These are phyloP conservation scores for Nilaparvata lugens DNA, from an alignment of 1,140 invertebrate genomes.

Conservation along the genomic window DNA sequence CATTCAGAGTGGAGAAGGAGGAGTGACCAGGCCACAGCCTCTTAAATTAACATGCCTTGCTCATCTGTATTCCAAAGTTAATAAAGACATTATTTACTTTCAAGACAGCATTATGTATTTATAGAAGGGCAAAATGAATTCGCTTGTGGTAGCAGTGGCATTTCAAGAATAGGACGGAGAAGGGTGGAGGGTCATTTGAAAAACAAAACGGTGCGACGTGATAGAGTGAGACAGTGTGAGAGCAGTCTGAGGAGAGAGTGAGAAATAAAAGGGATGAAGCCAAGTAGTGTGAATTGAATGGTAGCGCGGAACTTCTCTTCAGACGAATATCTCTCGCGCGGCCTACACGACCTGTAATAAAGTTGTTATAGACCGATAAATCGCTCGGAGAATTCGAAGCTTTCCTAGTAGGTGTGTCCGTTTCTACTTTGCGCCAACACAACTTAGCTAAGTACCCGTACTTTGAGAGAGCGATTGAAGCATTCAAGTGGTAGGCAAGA, in stretches of 20 bases:
- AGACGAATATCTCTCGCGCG: background rate
- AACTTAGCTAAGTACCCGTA: background rate
- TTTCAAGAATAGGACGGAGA: background rate
- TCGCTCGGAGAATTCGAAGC: background rate
- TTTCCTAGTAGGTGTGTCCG: background rate
- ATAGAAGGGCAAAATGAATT: background rate
- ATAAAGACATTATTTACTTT: slow-evolving; percentile 4
- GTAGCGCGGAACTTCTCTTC: background rate
- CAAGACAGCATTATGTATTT: background rate
- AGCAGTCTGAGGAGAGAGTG: too few relatives aligned
- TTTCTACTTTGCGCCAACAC: background rate
- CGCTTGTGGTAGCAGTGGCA: background rate
- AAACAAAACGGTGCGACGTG: too few relatives aligned
- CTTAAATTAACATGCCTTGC: too few relatives aligned
- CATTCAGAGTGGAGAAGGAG: too few relatives aligned
- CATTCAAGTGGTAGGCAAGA: too few relatives aligned
- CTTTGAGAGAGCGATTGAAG: too few relatives aligned
- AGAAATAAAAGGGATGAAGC: background rate
- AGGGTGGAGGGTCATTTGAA: too few relatives aligned
- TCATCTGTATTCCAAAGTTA: slow-evolving; percentile 1
- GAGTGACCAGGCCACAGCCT: too few relatives aligned
- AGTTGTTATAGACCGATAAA: background rate
- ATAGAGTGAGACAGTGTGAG: too few relatives aligned
- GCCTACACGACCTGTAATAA: background rate
- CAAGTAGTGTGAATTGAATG: background rate